Base-by-base conservation (phyloP, 1,140 invertebrate genomes). In the Drosophila novamexicana region DNA sequence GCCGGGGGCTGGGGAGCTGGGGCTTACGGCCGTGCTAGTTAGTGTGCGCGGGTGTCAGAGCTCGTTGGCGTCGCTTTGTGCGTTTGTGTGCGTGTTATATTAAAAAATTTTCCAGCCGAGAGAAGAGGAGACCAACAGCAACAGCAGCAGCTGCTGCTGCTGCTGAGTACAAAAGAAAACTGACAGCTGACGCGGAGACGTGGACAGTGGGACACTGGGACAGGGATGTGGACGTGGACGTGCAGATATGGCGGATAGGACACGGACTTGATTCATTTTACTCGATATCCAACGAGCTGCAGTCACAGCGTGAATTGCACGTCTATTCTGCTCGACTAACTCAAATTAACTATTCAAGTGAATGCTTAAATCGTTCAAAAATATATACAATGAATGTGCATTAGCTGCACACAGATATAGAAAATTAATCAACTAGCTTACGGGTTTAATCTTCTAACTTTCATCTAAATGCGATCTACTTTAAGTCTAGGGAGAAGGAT, bases 171-270 rank as follows among this genome's bases (percentile, higher is more conserved):
- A 64, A 63, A 72, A 59, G 71, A 49, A 72, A 79, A 70, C 83
- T 88, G 83, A 86, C 79, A 74, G 83, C 68, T 85, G 65, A 86
- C 83, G 81, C 79, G 64, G 75, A 73, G 53, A 82, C 79, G 76
- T 76, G 79, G 71, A 79, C 82, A 42, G 2, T 29, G 22, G 34
- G 37, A 57, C 42, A 22, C 0, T 22, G 22, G 22, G 22, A 22
- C 22, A 22, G 2, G 22, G 22, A 22, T 22, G 44, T 3, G 18
- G 29, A 44, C 18, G 37, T 29, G 22, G 54, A 53, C 10, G 16
- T 45, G 34, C 16, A 44, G 52, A 54, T 54, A 37, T 49, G 47
- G 16, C 36, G 29, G 45, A 7, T 9, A 58, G 64, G 32, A 61
- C 50, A 47, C 16, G 12, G 44, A 22, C 54, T 50, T 63, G 40